Conservation (phyloP, 2,113 vertebrate genomes). For the Tautogolabrus adspersus region DNA sequence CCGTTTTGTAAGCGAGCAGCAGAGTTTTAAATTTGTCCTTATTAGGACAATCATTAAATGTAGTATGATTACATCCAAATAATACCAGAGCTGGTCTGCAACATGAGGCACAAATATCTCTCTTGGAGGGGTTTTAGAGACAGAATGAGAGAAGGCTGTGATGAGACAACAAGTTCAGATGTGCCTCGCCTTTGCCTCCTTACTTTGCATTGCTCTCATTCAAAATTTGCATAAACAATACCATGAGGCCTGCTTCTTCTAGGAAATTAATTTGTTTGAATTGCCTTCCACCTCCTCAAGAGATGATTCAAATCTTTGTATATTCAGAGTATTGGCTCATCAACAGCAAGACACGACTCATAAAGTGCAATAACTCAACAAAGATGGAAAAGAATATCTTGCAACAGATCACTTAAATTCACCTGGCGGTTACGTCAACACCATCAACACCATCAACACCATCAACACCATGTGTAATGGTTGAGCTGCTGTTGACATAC, state of each 20-base stretch:
- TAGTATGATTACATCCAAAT: too few relatives aligned
- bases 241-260: background rate
- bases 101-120: too few relatives aligned
- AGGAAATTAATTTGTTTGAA: background rate
- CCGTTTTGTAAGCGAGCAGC: too few relatives aligned
- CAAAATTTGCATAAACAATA: background rate
- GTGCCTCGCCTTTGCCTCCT: background rate
- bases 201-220: background rate
- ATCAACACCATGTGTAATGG: background rate
- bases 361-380: background rate
- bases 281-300: background rate
- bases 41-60: too few relatives aligned
- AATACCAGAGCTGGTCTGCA: too few relatives aligned
- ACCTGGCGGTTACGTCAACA: background rate
- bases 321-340: background rate
- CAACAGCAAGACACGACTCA: background rate
- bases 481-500: background rate
- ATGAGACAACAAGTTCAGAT: background rate
- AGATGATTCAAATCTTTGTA: background rate
- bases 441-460: background rate
- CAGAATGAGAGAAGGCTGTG: background rate
- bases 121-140: background rate
- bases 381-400: background rate
- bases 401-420: background rate
- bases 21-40: too few relatives aligned